Evolutionary conservation across 2,113 vertebrate genomes (phyloP).

Genomic region (Steatornis caripensis): DNA sequence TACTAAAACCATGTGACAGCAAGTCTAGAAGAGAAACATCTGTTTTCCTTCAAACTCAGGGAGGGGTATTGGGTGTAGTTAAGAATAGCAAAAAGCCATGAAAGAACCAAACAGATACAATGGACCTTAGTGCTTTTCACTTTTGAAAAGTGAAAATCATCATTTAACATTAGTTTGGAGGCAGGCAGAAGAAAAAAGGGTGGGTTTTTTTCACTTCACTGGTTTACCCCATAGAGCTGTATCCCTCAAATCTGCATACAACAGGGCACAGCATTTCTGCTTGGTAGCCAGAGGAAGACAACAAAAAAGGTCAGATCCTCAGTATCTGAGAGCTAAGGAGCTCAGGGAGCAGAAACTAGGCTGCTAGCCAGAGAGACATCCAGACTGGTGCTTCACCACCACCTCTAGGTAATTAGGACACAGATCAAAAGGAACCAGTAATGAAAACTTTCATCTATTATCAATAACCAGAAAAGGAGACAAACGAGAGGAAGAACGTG

Average conservation of each 20-base stretch:
- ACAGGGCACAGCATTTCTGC: background rate
- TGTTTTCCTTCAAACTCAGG: background rate
- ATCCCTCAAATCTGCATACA: background rate
- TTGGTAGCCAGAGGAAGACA: background rate
- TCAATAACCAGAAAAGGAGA: background rate
- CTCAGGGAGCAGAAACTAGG: background rate
- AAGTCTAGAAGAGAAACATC: background rate
- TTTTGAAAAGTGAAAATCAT: background rate
- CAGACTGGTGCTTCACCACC: background rate
- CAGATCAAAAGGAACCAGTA: background rate
- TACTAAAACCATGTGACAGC: background rate
- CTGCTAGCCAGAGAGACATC: background rate
- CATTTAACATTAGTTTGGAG: background rate
- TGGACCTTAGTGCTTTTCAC: background rate
- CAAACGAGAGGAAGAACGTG: background rate
- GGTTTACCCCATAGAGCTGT: background rate
- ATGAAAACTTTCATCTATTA: background rate
- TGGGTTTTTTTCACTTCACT: background rate
- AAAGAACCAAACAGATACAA: background rate
- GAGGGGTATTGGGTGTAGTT: rapidly evolving
- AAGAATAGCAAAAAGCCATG: background rate
- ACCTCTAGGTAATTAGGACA: background rate
- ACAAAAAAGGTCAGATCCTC: background rate
- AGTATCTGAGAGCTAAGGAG: background rate
- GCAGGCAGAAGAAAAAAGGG: background rate